Conservation (phyloP, 2,888 invertebrate genomes). For the Scrobipalpa costella region DNA sequence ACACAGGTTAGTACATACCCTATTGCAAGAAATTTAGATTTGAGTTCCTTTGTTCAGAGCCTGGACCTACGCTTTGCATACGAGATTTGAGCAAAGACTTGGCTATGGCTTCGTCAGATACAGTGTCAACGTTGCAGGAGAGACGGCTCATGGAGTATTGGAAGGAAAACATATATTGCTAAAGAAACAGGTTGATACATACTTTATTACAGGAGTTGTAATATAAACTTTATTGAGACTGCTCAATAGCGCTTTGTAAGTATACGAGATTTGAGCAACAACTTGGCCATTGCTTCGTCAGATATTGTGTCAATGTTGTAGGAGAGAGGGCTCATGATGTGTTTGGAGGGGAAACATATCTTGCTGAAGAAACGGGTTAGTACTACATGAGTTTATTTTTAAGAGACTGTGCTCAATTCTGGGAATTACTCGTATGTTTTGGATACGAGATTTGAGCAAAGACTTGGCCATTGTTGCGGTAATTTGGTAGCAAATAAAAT, state of each 20-base stretch:
- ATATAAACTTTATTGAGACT: constrained; percentile 85
- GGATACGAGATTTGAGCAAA: background rate
- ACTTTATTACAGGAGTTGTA: background rate
- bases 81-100: constrained; percentile 94
- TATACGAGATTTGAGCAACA: constrained; percentile 92
- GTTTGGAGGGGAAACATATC: constrained; percentile 99
- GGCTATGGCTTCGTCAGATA: constrained; percentile 98
- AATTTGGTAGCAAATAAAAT: too few relatives aligned
- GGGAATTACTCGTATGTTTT: background rate
- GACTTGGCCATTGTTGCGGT: background rate
- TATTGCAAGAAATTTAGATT: background rate
- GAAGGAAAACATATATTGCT: constrained; percentile 98
- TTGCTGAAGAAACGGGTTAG: constrained; percentile 95
- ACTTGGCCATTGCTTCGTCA: constrained; percentile 97
- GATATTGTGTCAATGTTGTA: constrained; percentile 99
- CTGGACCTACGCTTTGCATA: constrained; percentile 92
- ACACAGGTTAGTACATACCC: constrained; percentile 87
- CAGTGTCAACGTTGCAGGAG: constrained; percentile 97
- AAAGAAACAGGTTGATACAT: constrained; percentile 91
- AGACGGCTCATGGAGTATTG: constrained; percentile 99
- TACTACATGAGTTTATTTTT: background rate
- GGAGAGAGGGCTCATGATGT: constrained; percentile 98
- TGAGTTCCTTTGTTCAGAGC: background rate
- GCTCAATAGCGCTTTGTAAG: constrained; percentile 94
- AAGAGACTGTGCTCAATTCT: background rate